phyloP scores from a whole-genome alignment of 2,113 vertebrate genomes.

The Apeltes quadracus region DNA sequence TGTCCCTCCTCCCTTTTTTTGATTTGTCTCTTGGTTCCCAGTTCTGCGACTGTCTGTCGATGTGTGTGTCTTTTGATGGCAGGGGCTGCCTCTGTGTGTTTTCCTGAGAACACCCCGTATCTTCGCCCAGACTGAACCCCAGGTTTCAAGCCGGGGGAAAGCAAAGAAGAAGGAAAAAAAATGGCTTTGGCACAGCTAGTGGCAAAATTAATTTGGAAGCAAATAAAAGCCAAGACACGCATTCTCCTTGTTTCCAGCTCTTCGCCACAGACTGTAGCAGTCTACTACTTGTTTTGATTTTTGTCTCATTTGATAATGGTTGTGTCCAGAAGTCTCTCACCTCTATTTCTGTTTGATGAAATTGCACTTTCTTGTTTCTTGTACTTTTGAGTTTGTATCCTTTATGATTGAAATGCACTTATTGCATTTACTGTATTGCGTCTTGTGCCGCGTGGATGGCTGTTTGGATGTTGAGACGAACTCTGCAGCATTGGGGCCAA shows the following conservation, averaged over 20 bases:
- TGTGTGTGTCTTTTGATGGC: slow-evolving; percentile 39
- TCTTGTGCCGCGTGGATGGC: not conserved
- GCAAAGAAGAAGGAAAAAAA: slow-evolving; percentile 33
- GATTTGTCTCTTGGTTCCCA: slow-evolving; percentile 60
- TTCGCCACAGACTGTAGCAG: slow-evolving; percentile 52
- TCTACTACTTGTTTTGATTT: slow-evolving; percentile 28
- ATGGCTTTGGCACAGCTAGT: slow-evolving; percentile 77
- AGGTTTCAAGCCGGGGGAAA: slow-evolving; percentile 60
- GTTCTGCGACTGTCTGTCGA: slow-evolving; percentile 35
- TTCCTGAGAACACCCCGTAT: slow-evolving; percentile 68
- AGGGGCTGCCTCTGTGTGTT: slow-evolving; percentile 61
- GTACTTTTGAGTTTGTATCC: too few species aligned
- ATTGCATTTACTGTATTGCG: too few species aligned
- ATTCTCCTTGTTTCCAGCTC: slow-evolving; percentile 65
- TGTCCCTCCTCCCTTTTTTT: slow-evolving; percentile 58
- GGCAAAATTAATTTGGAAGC: slow-evolving; percentile 79
- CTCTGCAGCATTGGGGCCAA: not conserved
- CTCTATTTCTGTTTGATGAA: too few species aligned
- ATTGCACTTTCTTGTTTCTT: too few species aligned
- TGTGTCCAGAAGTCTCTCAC: slow-evolving; percentile 10
- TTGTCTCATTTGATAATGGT: slow-evolving; percentile 15
- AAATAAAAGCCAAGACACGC: slow-evolving; percentile 73
- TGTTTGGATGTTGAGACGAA: slow-evolving; percentile 12
- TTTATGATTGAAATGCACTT: too few species aligned
- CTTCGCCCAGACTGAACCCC: slow-evolving; percentile 71